Evolutionary conservation across 2,113 vertebrate genomes (phyloP), one percentile per base, ranked within the genome.

Genomic region (Aplodontia rufa): DNA sequence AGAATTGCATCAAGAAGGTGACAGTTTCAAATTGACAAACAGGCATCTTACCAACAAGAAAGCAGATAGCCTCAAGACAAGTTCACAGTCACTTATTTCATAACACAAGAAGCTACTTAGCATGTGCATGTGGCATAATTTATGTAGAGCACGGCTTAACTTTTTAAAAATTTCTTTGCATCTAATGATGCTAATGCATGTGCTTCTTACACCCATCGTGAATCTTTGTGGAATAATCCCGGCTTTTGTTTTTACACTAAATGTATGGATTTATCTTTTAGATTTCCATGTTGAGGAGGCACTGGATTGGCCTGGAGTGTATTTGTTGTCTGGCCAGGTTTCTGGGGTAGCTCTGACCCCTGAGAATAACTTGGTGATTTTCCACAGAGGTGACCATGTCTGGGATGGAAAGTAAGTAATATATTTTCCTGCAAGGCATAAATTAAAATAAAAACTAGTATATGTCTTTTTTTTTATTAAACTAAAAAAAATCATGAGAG

Each of bases 301-400:
- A 84, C 55, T 98, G 60, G 97, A 98, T 1, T 99, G 99, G 99
- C 99, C 99, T 45, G 99, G 98, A 68, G 97, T 98, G 66, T 98
- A 98, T 58, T 98, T 99, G 51, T 98, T 98, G 97, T 97, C 99
- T 86, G 99, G 99, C 55, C 99, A 99, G 96, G 99, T 99, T 97
- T 99, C 99, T 86, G 99, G 99, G 47, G 98, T 99, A 88, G 99
- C 99, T 60, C 96, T 99, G 37, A 99, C 99, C 96, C 97, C 98
- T 80, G 98, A 98, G 72, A 99, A 99, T 91, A 99, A 99, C 97
- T 94, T 99, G 92, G 99, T 99, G 93, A 98, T 99, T 96, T 99
- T 99, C 98, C 99, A 99, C 97, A 98, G 99, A 98, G 99, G 99
- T 68, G 99, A 99, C 98, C 99, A 98, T 45, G 94, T 97, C 91